Percentiles rank a stretch among this genome's conserved stretches.
Conservation (phyloP, 1,140 invertebrate genomes). For the Drosophila kikkawai region DNA sequence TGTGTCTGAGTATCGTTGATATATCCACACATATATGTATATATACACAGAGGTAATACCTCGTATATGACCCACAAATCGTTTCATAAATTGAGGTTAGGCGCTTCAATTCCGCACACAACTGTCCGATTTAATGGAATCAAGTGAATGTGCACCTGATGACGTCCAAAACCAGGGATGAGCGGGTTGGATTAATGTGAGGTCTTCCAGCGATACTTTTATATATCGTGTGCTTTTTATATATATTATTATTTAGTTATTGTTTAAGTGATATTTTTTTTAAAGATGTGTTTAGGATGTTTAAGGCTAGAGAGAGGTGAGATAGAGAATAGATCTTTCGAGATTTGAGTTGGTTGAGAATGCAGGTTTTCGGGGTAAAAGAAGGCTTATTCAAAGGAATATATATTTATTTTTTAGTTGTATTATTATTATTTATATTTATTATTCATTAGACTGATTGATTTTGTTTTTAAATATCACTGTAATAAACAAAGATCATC, state of each 20-base stretch:
- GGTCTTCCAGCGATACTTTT: not conserved
- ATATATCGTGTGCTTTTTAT: not conserved
- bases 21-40: slow-evolving; percentile 15
- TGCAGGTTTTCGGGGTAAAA: not conserved
- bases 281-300: not conserved
- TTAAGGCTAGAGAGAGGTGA: too few species aligned
- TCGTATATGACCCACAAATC: slow-evolving; percentile 76
- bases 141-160: slow-evolving; percentile 54
- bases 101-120: slow-evolving; percentile 75
- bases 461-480: not conserved
- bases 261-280: not conserved
- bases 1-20: slow-evolving; percentile 11
- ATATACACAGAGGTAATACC: slow-evolving; percentile 12
- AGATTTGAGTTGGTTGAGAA: not conserved
- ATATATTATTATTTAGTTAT: not conserved
- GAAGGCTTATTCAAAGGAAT: not conserved
- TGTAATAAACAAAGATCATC: slow-evolving; percentile 22
- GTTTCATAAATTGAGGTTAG: slow-evolving; percentile 72
- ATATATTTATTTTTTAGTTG: not conserved
- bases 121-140: slow-evolving; percentile 48
- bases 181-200: slow-evolving; percentile 2
- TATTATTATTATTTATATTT: too few species aligned
- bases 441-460: too few species aligned
- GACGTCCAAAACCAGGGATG: slow-evolving; percentile 46
- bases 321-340: not conserved